phyloP scores from a whole-genome alignment of 2,888 invertebrate genomes.

The Agriopis aurantiaria region DNA sequence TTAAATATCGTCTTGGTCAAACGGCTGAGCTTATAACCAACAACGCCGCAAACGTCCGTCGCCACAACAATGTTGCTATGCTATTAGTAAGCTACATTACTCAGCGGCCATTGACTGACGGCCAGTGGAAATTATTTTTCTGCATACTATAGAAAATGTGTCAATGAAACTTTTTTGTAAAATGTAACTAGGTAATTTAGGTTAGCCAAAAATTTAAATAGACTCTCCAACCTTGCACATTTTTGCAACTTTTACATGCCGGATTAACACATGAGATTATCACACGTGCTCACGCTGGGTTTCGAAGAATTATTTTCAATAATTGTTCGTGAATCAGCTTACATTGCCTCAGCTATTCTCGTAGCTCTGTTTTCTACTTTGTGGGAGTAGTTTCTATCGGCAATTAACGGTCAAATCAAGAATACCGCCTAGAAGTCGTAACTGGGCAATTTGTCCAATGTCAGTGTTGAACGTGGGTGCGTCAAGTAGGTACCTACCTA shows the following conservation, averaged over 20 bases:
- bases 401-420: constrained; percentile 16
- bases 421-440: constrained; percentile 14
- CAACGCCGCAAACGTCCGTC: constrained; percentile 16
- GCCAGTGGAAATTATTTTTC: constrained; percentile 29
- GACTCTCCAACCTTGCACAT: constrained; percentile 23
- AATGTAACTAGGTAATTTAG: constrained; percentile 37
- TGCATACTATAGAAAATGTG: constrained; percentile 33
- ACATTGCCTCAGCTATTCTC: neutral
- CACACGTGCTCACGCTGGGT: neutral
- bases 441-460: constrained; percentile 44
- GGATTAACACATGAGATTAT: neutral
- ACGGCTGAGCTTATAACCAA: constrained; percentile 22
- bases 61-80: constrained; percentile 47
- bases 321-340: neutral
- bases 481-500: neutral
- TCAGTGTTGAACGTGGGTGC: constrained; percentile 35
- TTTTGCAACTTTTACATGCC: constrained; percentile 8
- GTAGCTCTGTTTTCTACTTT: neutral
- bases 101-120: constrained; percentile 44
- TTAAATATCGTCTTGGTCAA: constrained; percentile 14
- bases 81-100: constrained; percentile 46
- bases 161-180: constrained; percentile 38
- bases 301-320: neutral
- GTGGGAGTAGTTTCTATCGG: constrained; percentile 1
- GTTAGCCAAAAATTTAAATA: constrained; percentile 20